Evolutionary conservation across 2,113 vertebrate genomes (phyloP).

Genomic region (Toxotes jaculatrix): DNA sequence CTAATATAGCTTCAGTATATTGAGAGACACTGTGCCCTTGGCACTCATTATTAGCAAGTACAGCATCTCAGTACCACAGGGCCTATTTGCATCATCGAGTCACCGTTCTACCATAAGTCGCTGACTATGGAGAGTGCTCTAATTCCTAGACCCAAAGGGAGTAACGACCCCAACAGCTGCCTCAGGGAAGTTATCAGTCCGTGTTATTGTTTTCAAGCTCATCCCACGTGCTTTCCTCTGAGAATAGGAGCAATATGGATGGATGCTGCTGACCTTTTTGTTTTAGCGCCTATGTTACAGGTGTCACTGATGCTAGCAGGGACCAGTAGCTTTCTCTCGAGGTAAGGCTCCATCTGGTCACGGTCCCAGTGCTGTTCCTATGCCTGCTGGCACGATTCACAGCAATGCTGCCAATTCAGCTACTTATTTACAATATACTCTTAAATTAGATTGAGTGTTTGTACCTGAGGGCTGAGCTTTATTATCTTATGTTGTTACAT

Average conservation of each 20-base stretch:
- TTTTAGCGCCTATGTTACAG: slow-evolving; percentile 63
- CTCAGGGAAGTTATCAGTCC: slow-evolving; percentile 69
- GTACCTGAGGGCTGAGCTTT: slow-evolving; percentile 19
- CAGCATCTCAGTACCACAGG: slow-evolving; percentile 49
- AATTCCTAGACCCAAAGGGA: slow-evolving; percentile 70
- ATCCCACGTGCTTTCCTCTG: slow-evolving; percentile 68
- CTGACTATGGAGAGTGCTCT: slow-evolving; percentile 66
- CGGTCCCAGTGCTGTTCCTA: slow-evolving; percentile 25
- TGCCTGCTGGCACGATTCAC: slow-evolving; percentile 44
- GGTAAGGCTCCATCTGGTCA: slow-evolving; percentile 47
- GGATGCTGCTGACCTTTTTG: slow-evolving; percentile 71
- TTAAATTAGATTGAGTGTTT: slow-evolving; percentile 46
- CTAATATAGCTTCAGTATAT: slow-evolving; percentile 7
- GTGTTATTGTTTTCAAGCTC: slow-evolving; percentile 75
- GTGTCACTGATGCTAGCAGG: slow-evolving; percentile 51
- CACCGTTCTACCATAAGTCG: slow-evolving; percentile 55
- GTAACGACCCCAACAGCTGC: slow-evolving; percentile 64
- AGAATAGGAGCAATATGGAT: slow-evolving; percentile 49
- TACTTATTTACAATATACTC: slow-evolving; percentile 26
- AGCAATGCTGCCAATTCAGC: slow-evolving; percentile 23
- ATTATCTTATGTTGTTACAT: not conserved
- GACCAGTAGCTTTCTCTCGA: slow-evolving; percentile 26
- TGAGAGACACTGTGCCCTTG: slow-evolving; percentile 70
- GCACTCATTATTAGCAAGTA: slow-evolving; percentile 48
- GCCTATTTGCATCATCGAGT: slow-evolving; percentile 69